A percentile compares a stretch with the other conserved stretches of the same genome.
Evolutionary conservation across 2,113 vertebrate species (phyloP).

Genomic region (Charadrius vociferus): DNA sequence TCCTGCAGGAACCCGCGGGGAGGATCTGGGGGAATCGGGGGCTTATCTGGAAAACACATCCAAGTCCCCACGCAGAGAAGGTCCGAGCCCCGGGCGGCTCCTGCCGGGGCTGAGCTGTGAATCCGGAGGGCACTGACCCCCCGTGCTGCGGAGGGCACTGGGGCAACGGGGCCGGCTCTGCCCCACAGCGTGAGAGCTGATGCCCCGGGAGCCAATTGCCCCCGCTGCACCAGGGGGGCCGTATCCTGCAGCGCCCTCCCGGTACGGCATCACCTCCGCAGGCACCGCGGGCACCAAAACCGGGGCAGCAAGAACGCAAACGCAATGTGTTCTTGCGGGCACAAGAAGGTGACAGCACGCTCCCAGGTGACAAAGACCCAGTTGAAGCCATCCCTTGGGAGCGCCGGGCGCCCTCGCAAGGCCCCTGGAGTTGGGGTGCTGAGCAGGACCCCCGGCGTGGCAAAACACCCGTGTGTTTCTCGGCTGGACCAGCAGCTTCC

Average conservation of each 20-base stretch:
- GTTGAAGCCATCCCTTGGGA: neutral
- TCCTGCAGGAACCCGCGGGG: neutral
- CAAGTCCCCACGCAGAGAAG: neutral
- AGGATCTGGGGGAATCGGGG: neutral
- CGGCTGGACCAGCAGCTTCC: neutral
- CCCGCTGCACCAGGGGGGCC: accelerated
- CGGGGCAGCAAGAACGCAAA: accelerated
- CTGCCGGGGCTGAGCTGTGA: accelerated
- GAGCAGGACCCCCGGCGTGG: neutral
- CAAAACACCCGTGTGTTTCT: neutral
- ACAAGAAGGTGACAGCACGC: neutral
- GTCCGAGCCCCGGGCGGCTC: neutral
- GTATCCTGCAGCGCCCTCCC: neutral
- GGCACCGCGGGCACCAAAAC: accelerated
- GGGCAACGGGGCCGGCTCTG: neutral
- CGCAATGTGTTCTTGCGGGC: accelerated
- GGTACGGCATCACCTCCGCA: accelerated
- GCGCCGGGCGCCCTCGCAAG: accelerated
- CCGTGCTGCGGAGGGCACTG: neutral
- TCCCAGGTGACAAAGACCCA: neutral
- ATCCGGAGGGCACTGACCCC: neutral
- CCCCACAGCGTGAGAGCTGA: accelerated
- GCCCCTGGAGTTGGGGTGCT: neutral
- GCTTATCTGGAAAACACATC: neutral
- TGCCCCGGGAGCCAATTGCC: neutral